phyloP scores from a whole-genome alignment of 2,888 invertebrate genomes.

The Parnassius mnemosyne region DNA sequence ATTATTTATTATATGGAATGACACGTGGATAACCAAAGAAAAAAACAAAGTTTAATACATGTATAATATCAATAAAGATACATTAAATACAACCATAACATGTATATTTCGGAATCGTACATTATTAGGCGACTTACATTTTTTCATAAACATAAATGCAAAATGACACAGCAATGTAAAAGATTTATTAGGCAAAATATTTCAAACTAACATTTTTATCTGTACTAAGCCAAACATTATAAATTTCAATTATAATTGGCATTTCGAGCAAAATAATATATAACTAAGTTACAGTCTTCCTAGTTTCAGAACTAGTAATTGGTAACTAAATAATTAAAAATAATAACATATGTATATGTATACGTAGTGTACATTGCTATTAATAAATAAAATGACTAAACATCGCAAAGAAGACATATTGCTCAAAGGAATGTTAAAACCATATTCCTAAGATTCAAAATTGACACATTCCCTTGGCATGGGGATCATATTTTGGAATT shows the following conservation, averaged over 20 bases:
- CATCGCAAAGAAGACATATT: neutral
- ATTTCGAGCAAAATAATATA: neutral
- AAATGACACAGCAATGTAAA: neutral
- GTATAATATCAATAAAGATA: slow-evolving; percentile 3
- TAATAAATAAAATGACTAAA: slow-evolving; percentile 11
- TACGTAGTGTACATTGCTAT: slow-evolving; percentile 10
- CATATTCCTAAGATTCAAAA: too few relatives aligned
- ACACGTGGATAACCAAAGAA: slow-evolving; percentile 1
- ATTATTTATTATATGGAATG: too few relatives aligned
- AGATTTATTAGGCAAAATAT: too few relatives aligned
- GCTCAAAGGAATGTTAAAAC: too few relatives aligned
- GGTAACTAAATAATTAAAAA: slow-evolving; percentile 21
- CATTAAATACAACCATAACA: slow-evolving; percentile 9
- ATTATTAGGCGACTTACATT: neutral
- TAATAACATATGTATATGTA: neutral
- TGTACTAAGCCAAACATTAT: neutral
- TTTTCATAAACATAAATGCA: slow-evolving; percentile 4
- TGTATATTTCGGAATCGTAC: neutral
- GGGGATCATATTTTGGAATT: too few relatives aligned
- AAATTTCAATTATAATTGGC: neutral
- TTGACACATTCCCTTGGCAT: too few relatives aligned
- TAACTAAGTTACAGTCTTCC: slow-evolving; percentile 11
- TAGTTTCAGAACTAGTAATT: slow-evolving; percentile 21
- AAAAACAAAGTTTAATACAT: slow-evolving; percentile 4
- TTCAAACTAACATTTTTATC: too few relatives aligned